A percentile compares a stretch with the other conserved stretches of the same genome.
These are phyloP conservation scores for Torymus auratus DNA, from an alignment of 2,888 invertebrate species.

Conservation along the genomic window DNA sequence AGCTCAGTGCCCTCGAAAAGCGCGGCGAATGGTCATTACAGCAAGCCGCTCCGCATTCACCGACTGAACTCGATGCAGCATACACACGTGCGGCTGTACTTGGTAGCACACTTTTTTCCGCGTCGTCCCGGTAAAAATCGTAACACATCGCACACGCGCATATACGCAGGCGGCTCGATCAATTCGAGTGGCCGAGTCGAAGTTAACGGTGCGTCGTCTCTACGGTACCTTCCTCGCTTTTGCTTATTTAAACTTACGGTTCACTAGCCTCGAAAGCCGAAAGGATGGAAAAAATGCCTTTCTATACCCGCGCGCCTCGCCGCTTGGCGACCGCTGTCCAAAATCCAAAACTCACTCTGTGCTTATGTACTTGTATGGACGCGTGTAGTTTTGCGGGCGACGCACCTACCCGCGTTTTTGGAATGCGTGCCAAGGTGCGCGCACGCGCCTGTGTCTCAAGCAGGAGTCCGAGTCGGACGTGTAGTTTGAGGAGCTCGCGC, in stretches of 20 bases:
- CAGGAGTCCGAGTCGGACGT: too few relatives aligned
- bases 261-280: slow-evolving; percentile 58
- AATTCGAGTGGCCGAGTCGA: slow-evolving; percentile 55
- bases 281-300: slow-evolving; percentile 38
- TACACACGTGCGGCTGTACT: slow-evolving; percentile 10
- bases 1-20: neutral
- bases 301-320: neutral
- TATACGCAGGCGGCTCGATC: slow-evolving; percentile 35
- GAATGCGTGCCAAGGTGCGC: too few relatives aligned
- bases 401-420: too few relatives aligned
- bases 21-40: slow-evolving; percentile 9
- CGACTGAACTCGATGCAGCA: slow-evolving; percentile 34
- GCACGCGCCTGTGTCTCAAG: too few relatives aligned
- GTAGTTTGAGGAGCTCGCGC: neutral
- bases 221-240: slow-evolving; percentile 58
- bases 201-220: slow-evolving; percentile 58
- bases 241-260: slow-evolving; percentile 59
- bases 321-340: too few relatives aligned
- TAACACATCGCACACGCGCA: slow-evolving; percentile 5
- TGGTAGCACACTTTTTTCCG: slow-evolving; percentile 51
- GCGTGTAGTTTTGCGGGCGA: too few relatives aligned
- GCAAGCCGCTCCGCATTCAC: slow-evolving; percentile 51
- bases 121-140: slow-evolving; percentile 43
- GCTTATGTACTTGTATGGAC: too few relatives aligned
- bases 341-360: too few relatives aligned